Base-by-base conservation (phyloP, 2,113 vertebrate species). In the Vireo altiloquus region DNA sequence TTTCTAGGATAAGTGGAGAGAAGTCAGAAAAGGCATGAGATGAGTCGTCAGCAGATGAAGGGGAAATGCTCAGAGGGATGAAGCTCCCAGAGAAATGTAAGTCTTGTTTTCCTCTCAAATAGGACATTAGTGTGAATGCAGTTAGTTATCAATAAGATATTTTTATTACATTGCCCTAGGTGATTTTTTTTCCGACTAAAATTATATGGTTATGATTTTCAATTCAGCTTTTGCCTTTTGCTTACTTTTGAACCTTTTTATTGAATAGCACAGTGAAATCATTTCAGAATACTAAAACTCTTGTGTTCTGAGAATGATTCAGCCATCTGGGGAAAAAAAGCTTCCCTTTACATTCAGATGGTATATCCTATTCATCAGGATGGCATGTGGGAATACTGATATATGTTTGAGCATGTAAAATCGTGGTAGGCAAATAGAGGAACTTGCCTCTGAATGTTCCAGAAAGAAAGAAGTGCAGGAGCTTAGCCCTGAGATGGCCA, bases 21-120 rank as follows among this genome's bases (percentile, higher is more conserved):
- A 91, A 96, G 64, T 72, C 77, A 90, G 88, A 65, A 87, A 96
- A 91, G 81, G 78, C 53, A 46, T 39, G 81, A 90, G 94, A 83
- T 20, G 40, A 65, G 82, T 70, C 89, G 92, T 71, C 10, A 39
- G 59, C 82, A 87, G 54, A 28, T 74, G 92, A 70, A 83, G 76
- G 56, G 82, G 64, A 90, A 80, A 63, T 24, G 60, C 84, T 84
- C 74, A 80, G 75, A 82, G 72, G 46, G 79, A 71, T 60, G 90
- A 54, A 76, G 46, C 75, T 95, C 72, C 79, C 69, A 33, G 63
- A 39, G 86, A 96, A 97, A 96, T 60, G 98, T 98, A 97, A 98
- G 98, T 98, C 70, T 82, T 80, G 31, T 28, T 72, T 96, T 76
- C 77, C 60, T 89, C 79, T 94, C 78, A 66, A 61, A 72, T 49